Evolutionary conservation across 2,797 vertebrate species (phyloP), one percentile per base, ranked within the genome.

Genomic region (Lepus oiostolus): DNA sequence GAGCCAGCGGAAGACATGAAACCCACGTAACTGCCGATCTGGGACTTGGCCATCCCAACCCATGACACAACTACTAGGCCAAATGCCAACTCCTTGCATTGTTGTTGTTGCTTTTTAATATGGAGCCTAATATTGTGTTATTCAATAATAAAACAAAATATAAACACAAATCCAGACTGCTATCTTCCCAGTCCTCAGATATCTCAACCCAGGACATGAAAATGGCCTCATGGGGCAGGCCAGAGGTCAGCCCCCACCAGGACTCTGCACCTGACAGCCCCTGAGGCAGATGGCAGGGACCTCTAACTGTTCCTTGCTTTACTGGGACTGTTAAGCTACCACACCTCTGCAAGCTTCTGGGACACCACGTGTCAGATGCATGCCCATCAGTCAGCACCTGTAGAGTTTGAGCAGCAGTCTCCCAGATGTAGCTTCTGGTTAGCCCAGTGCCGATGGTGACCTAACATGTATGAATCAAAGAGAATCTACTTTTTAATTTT

Each of bases 401-500:
- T 82, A 42, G 32, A 58, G 10, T 30, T 77, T 13, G 91, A 63
- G 1, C n/a, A 91, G 30, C 42, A 21, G 4, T 50, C 35, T 19
- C 24, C 28, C 24, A 38, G 11, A 4, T 0, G 47, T 30, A 35
- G 21, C 60, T 91, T 81, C 70, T 52, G 28, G 26, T 19, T 86
- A 71, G 60, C 42, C 11, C 19, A 32, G 11, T 52, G 28, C 32
- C 77, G 71, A 1, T 54, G 35, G 60, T 50, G 35, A 42, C n/a
- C 8, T 38, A 26, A 47, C n/a, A 28, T 21, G 9, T 19, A 38
- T 11, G 24, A 24, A 85, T 28, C 47, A 71, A 68, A 85, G 82
- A 50, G 30, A 81, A 88, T 60, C 54, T 67, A 26, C 70, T 63
- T 84, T 77, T 89, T 19, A 30, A 75, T 79, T 68, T 62, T 58